Base-by-base conservation (phyloP, 2,797 vertebrate genomes). In the Syngnathus rostellatus region DNA sequence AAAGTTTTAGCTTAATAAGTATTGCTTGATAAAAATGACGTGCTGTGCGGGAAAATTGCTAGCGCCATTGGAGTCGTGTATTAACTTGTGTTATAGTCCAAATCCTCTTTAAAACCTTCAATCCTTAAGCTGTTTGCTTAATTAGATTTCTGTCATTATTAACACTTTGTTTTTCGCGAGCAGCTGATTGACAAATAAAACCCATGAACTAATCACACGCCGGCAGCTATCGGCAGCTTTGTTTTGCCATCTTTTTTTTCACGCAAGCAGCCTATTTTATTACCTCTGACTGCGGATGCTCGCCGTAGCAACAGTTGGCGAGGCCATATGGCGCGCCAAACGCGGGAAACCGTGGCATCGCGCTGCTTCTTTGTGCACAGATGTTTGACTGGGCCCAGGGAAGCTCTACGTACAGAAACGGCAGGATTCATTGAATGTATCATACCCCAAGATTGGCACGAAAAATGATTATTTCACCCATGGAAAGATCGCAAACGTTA, bases 331-430 rank as follows among this genome's bases (percentile, higher is more conserved):
- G 85, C 68, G 62, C 71, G 72, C 53, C 41, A 81, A 83, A 78
- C 67, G 68, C 81, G 83, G 7, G 78, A 82, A 78, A 69, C 70
- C 75, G 74, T 78, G 69, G 79, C 83, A 84, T 75, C 71, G 72
- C 73, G 75, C 67, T 43, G 77, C 79, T 81, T 85, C 78, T 84
- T 77, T 77, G 70, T 78, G 72, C 80, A 80, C 88, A 88, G 86
- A 85, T 90, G 86, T 81, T 83, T 73, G 71, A 75, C 71, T 68
- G n/a, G 46, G 72, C 67, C 40, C 4, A 57, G 62, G 71, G 62
- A 71, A 74, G 78, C 63, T 78, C 69, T 58, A 71, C 70, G 75
- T 62, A n/a, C 4, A 11, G 11, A 53, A 51, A 21, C 3, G 68
- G 75, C 65, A 64, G 74, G 65, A 75, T 76, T 82, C 71, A 76